phyloP scores from a whole-genome alignment of 2,797 vertebrate species.

The Argentina silus region DNA sequence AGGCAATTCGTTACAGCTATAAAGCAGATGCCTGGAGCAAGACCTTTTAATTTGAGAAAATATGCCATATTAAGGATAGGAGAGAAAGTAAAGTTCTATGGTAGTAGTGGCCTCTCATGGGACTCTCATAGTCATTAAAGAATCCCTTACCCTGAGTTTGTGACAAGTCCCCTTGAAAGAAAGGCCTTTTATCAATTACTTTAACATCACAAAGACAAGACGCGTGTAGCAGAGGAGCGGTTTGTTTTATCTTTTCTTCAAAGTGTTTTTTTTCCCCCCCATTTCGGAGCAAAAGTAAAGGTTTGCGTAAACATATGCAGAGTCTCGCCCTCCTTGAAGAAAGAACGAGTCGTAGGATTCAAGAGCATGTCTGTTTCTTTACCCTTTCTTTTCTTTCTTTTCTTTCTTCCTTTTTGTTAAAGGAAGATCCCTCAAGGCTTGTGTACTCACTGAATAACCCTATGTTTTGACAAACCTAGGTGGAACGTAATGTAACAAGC shows the following conservation, averaged over 20 bases:
- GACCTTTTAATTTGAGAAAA: constrained; percentile 67
- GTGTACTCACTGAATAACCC: constrained; percentile 83
- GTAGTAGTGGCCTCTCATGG: constrained; percentile 70
- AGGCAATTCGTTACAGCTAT: constrained; percentile 77
- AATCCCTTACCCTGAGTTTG: constrained; percentile 70
- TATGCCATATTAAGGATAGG: constrained; percentile 61
- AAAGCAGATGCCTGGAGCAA: constrained; percentile 65
- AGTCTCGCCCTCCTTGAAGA: constrained; percentile 71
- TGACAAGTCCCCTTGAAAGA: constrained; percentile 75
- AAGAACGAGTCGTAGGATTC: constrained; percentile 66
- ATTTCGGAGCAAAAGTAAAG: constrained; percentile 71
- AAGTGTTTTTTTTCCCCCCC: constrained; percentile 73
- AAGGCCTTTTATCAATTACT: constrained; percentile 80
- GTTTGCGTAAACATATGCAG: constrained; percentile 79
- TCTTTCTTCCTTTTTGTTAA: constrained; percentile 55
- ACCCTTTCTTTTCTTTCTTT: constrained; percentile 60
- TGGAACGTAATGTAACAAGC: constrained; percentile 89
- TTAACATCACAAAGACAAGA: constrained; percentile 73
- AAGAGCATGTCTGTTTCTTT: constrained; percentile 75
- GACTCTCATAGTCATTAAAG: constrained; percentile 64
- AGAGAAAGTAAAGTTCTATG: constrained; percentile 50
- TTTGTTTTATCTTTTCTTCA: constrained; percentile 79
- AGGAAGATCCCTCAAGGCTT: constrained; percentile 85
- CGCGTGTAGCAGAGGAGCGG: constrained; percentile 61
- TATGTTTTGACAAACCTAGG: constrained; percentile 91